A percentile compares a stretch with the other conserved stretches of the same genome.
Evolutionary conservation across 2,113 vertebrate genomes (phyloP).

Genomic region (Mustelus asterias): DNA sequence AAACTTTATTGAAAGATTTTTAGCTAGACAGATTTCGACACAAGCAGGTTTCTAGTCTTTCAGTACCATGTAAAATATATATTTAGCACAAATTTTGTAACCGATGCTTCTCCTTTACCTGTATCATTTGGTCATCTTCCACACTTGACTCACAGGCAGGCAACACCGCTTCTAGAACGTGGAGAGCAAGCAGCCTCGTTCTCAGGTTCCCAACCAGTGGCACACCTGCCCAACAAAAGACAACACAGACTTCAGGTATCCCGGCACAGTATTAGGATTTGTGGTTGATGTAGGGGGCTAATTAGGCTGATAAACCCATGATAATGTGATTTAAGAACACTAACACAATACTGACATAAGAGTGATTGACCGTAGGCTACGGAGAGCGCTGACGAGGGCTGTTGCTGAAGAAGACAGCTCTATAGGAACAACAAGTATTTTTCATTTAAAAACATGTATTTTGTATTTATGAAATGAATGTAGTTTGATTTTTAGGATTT

Average conservation of each 20-base stretch:
- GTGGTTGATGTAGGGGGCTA: too few relatives aligned
- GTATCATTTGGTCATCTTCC: slow-evolving; percentile 92
- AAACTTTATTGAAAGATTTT: background rate
- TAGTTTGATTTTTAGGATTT: too few relatives aligned
- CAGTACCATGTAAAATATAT: background rate
- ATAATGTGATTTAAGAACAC: too few relatives aligned
- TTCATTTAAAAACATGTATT: too few relatives aligned
- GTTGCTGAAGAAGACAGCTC: too few relatives aligned
- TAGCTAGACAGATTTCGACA: background rate
- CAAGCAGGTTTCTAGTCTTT: background rate
- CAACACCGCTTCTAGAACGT: slow-evolving; percentile 92
- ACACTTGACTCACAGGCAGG: slow-evolving; percentile 86
- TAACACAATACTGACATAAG: too few relatives aligned
- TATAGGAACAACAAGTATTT: too few relatives aligned
- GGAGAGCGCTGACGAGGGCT: too few relatives aligned
- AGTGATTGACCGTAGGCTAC: too few relatives aligned
- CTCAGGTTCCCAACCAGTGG: slow-evolving; percentile 91
- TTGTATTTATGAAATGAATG: too few relatives aligned
- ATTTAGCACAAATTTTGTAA: background rate
- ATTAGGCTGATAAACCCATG: too few relatives aligned
- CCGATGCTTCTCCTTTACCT: slow-evolving; percentile 51
- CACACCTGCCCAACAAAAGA: slow-evolving; percentile 60
- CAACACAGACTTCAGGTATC: background rate
- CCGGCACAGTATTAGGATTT: background rate
- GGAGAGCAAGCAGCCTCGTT: slow-evolving; percentile 86